phyloP scores from a whole-genome alignment of 2,113 vertebrate species.

The Rhynchopsitta pachyrhyncha region DNA sequence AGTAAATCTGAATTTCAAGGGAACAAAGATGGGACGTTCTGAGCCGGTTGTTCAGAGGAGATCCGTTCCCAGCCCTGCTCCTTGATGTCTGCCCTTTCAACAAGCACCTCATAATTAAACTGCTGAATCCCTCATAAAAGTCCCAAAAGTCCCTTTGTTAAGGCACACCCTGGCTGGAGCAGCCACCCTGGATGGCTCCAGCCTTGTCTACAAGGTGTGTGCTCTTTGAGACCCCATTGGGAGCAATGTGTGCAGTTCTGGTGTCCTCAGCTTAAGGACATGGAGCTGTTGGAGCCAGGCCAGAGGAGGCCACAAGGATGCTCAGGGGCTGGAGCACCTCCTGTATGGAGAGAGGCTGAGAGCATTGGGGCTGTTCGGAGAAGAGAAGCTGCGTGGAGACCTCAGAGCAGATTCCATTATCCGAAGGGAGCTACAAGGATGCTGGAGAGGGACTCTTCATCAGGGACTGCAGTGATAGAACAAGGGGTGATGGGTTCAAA shows the following conservation, averaged over 20 bases:
- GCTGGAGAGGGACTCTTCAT: too few relatives aligned
- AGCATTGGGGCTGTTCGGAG: not conserved
- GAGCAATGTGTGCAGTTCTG: not conserved
- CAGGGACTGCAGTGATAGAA: too few relatives aligned
- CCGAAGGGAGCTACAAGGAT: too few relatives aligned
- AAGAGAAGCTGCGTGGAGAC: not conserved
- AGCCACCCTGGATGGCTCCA: not conserved
- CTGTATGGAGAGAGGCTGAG: not conserved
- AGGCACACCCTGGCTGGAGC: slow-evolving; percentile 1
- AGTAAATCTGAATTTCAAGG: slow-evolving; percentile 69
- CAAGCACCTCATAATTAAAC: slow-evolving; percentile 55
- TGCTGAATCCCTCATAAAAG: slow-evolving; percentile 29
- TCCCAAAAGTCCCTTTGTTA: slow-evolving; percentile 6
- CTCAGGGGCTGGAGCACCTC: not conserved
- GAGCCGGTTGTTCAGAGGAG: slow-evolving; percentile 59
- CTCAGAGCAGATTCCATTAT: not conserved
- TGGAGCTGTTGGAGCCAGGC: not conserved
- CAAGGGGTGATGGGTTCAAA: too few relatives aligned
- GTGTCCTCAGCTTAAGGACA: not conserved
- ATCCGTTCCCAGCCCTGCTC: slow-evolving; percentile 23
- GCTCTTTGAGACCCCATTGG: not conserved
- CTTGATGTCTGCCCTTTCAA: slow-evolving; percentile 55
- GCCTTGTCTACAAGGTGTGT: not conserved
- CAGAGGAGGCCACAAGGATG: not conserved
- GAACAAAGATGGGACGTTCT: slow-evolving; percentile 73